A percentile compares a stretch with the other conserved stretches of the same genome.
Evolutionary conservation across 2,888 invertebrate species (phyloP).

Genomic region (Nemotelus nigrinus): DNA sequence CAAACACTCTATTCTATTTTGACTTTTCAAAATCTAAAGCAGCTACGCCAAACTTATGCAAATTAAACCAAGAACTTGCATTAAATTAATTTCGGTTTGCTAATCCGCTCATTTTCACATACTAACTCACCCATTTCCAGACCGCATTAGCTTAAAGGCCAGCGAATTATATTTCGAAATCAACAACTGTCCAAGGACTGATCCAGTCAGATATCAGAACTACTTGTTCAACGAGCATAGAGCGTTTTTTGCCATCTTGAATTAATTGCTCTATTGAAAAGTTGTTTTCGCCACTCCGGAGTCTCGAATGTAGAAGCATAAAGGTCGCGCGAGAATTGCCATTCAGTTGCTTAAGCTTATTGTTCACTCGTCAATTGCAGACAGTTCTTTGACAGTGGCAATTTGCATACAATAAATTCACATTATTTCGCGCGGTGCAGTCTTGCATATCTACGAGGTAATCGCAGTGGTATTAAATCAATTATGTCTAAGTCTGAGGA

Average conservation of each 20-base stretch:
- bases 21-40: no score
- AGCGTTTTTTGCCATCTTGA: neutral
- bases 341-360: neutral
- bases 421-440: slow-evolving; percentile 9
- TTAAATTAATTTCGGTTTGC: no score
- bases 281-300: no score
- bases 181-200: neutral
- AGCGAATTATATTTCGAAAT: neutral
- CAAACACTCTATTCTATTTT: no score
- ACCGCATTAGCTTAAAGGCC: neutral
- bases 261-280: neutral
- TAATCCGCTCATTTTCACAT: neutral
- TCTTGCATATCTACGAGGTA: slow-evolving; percentile 13
- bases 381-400: neutral
- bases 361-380: neutral
- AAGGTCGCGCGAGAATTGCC: neutral
- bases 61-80: no score
- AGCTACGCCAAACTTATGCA: no score
- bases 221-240: neutral
- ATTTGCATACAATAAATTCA: neutral
- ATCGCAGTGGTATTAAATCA: neutral
- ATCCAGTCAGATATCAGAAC: neutral
- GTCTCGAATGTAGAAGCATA: neutral
- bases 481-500: neutral
- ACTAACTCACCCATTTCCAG: neutral